Evolutionary conservation across 2,888 invertebrate genomes (phyloP).

Genomic region (Balanococcus diminutus): DNA sequence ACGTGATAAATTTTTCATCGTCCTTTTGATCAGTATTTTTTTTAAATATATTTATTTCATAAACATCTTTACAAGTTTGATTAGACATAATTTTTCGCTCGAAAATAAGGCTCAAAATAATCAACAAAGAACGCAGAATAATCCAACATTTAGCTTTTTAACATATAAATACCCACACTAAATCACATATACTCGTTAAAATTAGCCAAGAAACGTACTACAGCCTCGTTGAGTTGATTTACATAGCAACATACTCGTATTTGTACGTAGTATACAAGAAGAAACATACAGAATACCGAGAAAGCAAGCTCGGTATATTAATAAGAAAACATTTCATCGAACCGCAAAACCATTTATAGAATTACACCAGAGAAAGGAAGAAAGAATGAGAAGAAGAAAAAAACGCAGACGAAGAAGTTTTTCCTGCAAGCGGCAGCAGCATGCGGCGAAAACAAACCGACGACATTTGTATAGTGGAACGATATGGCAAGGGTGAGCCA

Average conservation of each 20-base stretch:
- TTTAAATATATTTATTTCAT: background rate
- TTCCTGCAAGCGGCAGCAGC: background rate
- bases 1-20: background rate
- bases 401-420: background rate
- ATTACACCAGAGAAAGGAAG: background rate
- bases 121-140: background rate
- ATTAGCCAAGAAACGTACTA: background rate
- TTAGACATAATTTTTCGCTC: background rate
- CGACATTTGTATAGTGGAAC: background rate
- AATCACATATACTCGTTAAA: background rate
- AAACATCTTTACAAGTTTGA: background rate
- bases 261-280: background rate
- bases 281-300: background rate
- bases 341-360: constrained; percentile 12
- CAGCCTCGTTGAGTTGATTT: constrained; percentile 16
- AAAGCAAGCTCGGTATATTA: background rate
- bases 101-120: background rate
- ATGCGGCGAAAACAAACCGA: background rate
- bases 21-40: background rate
- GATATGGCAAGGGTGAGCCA: background rate
- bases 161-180: background rate
- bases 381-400: background rate
- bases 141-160: background rate
- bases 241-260: background rate
- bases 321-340: constrained; percentile 22